phyloP scores from a whole-genome alignment of 2,888 invertebrate species.

The Orthosia cruda region DNA sequence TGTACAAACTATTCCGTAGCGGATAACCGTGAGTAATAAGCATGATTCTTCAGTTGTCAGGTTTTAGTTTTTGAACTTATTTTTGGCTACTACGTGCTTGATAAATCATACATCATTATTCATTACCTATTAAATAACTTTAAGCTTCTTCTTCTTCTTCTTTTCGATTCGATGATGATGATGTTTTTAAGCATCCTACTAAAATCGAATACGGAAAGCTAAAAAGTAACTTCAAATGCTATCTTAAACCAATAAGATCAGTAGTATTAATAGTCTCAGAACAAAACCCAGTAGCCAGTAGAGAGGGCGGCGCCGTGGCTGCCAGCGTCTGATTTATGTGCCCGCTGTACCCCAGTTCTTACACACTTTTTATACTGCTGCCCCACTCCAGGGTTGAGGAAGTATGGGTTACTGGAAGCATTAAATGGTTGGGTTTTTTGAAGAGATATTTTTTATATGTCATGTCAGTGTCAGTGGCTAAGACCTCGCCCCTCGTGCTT shows the following conservation, averaged over 20 bases:
- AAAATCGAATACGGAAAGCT: neutral
- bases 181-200: neutral
- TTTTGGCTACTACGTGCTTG: too few species aligned
- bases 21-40: too few species aligned
- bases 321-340: conserved; percentile 71
- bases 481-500: too few species aligned
- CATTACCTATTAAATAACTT: too few species aligned
- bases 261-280: conserved; percentile 22
- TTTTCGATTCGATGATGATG: too few species aligned
- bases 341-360: conserved; percentile 67
- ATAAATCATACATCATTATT: too few species aligned
- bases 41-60: too few species aligned
- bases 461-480: too few species aligned
- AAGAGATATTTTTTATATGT: neutral
- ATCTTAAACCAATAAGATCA: neutral
- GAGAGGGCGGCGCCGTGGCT: conserved; percentile 52
- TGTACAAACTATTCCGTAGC: too few species aligned
- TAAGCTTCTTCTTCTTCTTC: too few species aligned
- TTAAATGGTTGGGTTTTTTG: neutral
- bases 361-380: conserved; percentile 67
- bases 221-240: neutral
- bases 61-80: too few species aligned
- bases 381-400: conserved; percentile 35
- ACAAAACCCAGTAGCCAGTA: conserved; percentile 20
- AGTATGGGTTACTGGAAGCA: conserved; percentile 45